Conservation (phyloP, 92 coral and sea anemone genomes). For the Palythoa grandiflora region DNA sequence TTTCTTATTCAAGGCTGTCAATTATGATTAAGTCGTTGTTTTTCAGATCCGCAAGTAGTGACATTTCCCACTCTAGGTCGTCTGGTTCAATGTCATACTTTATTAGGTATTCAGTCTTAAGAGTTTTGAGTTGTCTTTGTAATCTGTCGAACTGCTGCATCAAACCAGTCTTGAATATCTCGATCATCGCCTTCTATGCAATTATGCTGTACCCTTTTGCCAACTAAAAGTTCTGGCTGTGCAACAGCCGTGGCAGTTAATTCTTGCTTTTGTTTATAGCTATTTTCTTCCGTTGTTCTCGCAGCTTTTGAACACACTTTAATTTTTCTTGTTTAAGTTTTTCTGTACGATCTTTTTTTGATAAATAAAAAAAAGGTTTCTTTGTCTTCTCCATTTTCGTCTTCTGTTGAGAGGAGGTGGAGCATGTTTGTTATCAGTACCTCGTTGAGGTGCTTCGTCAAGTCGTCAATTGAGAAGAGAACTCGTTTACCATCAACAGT, state of each 20-base stretch:
- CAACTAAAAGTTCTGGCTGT: constrained; percentile 13
- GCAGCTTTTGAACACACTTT: constrained; percentile 16
- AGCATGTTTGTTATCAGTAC: constrained; percentile 25
- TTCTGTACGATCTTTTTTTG: neutral
- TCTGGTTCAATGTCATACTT: constrained; percentile 25
- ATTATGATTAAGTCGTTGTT: constrained; percentile 7
- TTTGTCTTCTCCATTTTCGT: neutral
- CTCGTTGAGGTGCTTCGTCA: constrained; percentile 30
- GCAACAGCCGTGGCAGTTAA: neutral
- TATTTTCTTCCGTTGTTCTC: constrained; percentile 3
- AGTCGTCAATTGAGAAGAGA: constrained; percentile 38
- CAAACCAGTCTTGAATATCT: constrained; percentile 45
- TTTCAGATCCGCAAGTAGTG: neutral
- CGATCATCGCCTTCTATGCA: constrained; percentile 14
- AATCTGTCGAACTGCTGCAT: constrained; percentile 34
- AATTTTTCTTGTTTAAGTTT: neutral
- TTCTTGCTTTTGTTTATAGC: constrained; percentile 3
- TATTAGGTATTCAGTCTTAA: constrained; percentile 19
- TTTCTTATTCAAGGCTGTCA: constrained; percentile 2
- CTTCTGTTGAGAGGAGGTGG: neutral
- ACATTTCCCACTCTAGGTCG: constrained; percentile 22
- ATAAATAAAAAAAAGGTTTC: neutral
- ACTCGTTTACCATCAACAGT: constrained; percentile 36
- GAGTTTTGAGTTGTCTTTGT: neutral
- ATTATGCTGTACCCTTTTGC: constrained; percentile 23